Percentiles rank a stretch among this genome's conserved stretches.
Evolutionary conservation across 2,888 invertebrate species (phyloP).

Genomic region (Drosophila algonquin): DNA sequence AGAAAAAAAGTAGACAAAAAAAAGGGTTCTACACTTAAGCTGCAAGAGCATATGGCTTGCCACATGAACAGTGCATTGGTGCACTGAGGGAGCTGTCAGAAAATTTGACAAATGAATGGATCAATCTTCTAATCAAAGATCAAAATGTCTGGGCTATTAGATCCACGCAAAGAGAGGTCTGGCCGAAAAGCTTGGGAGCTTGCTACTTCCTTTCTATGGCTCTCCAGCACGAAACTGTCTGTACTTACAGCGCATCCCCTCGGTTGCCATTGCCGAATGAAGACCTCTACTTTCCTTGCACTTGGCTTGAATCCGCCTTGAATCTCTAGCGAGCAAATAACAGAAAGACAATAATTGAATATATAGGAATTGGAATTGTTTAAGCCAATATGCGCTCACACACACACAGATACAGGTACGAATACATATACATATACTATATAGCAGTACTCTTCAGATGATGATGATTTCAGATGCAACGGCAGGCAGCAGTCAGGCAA

Average conservation of each 20-base stretch:
- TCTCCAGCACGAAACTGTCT: no score
- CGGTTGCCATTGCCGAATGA: not conserved
- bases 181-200: not conserved
- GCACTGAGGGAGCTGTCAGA: not conserved
- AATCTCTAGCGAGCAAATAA: slow-evolving; percentile 26
- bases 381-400: slow-evolving; percentile 37
- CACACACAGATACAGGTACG: no score
- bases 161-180: not conserved
- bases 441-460: slow-evolving; percentile 45
- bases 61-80: not conserved
- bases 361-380: slow-evolving; percentile 41
- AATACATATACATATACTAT: slow-evolving; percentile 59
- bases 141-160: not conserved
- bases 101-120: not conserved
- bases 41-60: slow-evolving; percentile 45
- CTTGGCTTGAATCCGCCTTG: slow-evolving; percentile 50
- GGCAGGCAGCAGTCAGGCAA: slow-evolving; percentile 32
- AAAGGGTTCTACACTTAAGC: slow-evolving; percentile 52
- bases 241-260: slow-evolving; percentile 18
- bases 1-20: slow-evolving; percentile 49
- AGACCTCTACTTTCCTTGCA: slow-evolving; percentile 40
- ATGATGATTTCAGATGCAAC: slow-evolving; percentile 67
- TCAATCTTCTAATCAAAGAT: not conserved
- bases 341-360: slow-evolving; percentile 71
- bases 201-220: not conserved